These are phyloP conservation scores for Dufourea novaeangliae DNA, from an alignment of 1,140 invertebrate species.

Conservation along the genomic window DNA sequence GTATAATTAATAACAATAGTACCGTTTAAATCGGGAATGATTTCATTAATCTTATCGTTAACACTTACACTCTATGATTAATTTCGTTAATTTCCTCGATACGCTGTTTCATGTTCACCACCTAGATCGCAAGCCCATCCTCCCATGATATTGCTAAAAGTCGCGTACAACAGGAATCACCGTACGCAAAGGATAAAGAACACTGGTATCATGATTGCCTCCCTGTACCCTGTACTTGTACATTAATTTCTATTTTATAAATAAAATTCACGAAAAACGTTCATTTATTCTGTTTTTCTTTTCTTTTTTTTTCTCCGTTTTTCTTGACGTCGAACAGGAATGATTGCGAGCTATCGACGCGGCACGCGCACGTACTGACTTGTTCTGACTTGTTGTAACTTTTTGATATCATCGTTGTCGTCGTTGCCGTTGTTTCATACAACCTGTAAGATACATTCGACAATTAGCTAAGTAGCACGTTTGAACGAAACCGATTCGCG, in stretches of 20 bases:
- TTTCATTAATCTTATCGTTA: slow-evolving; percentile 31
- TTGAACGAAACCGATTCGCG: no score
- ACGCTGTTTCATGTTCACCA: slow-evolving; percentile 5
- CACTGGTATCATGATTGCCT: slow-evolving; percentile 46
- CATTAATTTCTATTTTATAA: slow-evolving; percentile 68
- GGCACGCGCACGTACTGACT: no score
- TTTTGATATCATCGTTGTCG: no score
- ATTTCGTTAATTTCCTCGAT: slow-evolving; percentile 21
- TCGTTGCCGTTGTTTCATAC: no score
- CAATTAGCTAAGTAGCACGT: no score
- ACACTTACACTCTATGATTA: slow-evolving; percentile 25
- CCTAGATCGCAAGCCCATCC: slow-evolving; percentile 8
- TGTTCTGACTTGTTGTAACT: no score
- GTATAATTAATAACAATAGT: slow-evolving; percentile 1
- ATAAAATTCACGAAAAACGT: slow-evolving; percentile 59
- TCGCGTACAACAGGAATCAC: slow-evolving; percentile 19
- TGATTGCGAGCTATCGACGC: background rate
- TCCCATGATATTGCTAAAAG: slow-evolving; percentile 10
- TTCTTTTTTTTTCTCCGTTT: background rate
- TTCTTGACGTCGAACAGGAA: background rate
- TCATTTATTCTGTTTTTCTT: slow-evolving; percentile 6
- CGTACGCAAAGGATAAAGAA: slow-evolving; percentile 14
- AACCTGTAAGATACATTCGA: no score
- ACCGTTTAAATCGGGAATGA: background rate
- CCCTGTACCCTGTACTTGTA: slow-evolving; percentile 55